Evolutionary conservation across 1,140 invertebrate species (phyloP), one percentile per base, ranked within the genome.

Genomic region (Dendroctonus valens): DNA sequence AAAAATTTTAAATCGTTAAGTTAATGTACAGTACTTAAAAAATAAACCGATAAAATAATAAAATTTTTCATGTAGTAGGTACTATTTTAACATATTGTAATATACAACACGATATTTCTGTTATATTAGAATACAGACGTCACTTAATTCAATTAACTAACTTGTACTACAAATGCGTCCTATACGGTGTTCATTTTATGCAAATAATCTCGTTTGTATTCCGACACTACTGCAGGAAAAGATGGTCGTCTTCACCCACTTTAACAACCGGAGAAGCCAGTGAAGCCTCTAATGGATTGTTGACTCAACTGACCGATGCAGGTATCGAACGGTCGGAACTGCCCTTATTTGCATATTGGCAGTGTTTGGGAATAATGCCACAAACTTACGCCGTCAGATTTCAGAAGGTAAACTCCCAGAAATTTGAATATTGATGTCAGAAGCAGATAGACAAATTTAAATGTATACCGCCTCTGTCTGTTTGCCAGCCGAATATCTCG

Each of bases 291-390:
- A 76, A 76, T 76, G 73, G 74, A 76, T 75, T 77, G 75, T 77
- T 77, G 74, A 77, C 74, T 70, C 53, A 77, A 67, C 75, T 77
- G 75, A 77, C 75, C 75, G 74, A 76, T 76, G 75, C 75, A 77
- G 75, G 75, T 77, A 77, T 70, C 59, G 69, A 60, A 67, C 68
- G 67, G 65, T 68, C 69, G 63, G 68, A 70, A 67, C 59, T 64
- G 59, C 62, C 69, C 66, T 49, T 59, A 75, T 77, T 75, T 76
- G 70, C 73, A 77, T 75, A 75, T 75, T 68, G 71, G 69, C 71
- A 70, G 59, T 75, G 74, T 75, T 76, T 73, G 74, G 65, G 67
- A 72, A 70, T 72, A 68, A 74, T 72, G 73, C 59, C 69, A 68
- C 75, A 74, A 76, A 77, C 73, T 75, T 74, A 73, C 70, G 66